phyloP scores from a whole-genome alignment of 2,113 vertebrate genomes.

The Rhinopomastus cyanomelas region DNA sequence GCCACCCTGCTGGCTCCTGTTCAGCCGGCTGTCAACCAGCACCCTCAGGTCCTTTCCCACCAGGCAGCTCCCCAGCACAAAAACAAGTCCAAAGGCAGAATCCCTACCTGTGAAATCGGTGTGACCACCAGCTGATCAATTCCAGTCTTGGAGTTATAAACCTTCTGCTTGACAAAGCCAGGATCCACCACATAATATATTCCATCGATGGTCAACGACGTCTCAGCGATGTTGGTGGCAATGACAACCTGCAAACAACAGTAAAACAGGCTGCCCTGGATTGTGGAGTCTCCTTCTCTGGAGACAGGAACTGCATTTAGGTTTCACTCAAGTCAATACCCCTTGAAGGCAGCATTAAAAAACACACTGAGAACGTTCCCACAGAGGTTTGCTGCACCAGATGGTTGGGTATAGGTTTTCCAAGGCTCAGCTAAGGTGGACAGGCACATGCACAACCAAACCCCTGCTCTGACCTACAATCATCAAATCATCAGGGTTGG shows the following conservation, averaged over 20 bases:
- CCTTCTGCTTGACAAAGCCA: conserved; percentile 97
- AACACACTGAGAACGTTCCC: background rate
- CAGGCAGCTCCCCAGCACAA: too few relatives aligned
- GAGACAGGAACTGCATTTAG: rapidly evolving
- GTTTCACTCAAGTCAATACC: background rate
- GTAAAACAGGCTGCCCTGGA: too few relatives aligned
- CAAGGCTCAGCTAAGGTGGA: background rate
- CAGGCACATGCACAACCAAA: rapidly evolving
- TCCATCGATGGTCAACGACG: conserved; percentile 95
- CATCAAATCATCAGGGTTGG: too few relatives aligned
- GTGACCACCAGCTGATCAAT: conserved; percentile 98
- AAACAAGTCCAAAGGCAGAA: background rate
- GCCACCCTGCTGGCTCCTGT: too few relatives aligned
- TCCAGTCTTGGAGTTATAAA: conserved; percentile 98
- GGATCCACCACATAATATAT: conserved; percentile 98
- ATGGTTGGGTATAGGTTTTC: background rate
- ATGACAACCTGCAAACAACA: conserved; percentile 86
- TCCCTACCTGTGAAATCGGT: conserved; percentile 91
- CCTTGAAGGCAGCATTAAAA: background rate
- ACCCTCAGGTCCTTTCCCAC: too few relatives aligned
- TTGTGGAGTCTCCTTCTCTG: too few relatives aligned
- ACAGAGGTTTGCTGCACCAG: background rate
- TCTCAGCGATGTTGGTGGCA: conserved; percentile 97
- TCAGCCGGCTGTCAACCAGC: too few relatives aligned
- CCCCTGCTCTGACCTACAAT: background rate